A percentile compares a stretch with the other conserved stretches of the same genome.
These are phyloP conservation scores for Philypnodon macrostomus DNA, from an alignment of 2,797 vertebrate genomes.

Conservation along the genomic window DNA sequence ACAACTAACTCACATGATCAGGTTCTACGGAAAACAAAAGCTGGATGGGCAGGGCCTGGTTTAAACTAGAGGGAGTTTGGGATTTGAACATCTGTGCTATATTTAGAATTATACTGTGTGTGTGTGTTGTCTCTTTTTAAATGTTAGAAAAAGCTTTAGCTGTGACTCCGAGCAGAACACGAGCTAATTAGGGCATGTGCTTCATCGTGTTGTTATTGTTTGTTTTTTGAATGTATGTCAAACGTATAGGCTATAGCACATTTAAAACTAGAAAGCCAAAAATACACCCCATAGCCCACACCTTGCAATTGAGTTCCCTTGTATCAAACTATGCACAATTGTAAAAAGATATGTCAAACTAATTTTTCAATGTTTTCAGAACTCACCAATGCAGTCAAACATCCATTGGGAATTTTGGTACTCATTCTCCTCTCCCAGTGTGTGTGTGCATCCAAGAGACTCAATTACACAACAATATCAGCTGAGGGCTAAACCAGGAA, in stretches of 20 bases:
- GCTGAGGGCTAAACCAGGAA: slow-evolving; percentile 61
- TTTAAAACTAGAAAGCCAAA: no score
- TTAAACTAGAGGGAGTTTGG: slow-evolving; percentile 33
- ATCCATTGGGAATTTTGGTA: slow-evolving; percentile 26
- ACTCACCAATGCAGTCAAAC: slow-evolving; percentile 16
- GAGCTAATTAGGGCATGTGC: slow-evolving; percentile 32
- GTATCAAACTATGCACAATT: no score
- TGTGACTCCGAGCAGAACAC: slow-evolving; percentile 9
- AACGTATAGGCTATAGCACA: no score
- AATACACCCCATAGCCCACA: no score
- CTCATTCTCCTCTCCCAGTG: slow-evolving; percentile 49
- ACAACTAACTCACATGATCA: slow-evolving; percentile 27
- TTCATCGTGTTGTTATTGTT: neutral
- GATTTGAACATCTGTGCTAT: slow-evolving; percentile 57
- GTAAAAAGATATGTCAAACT: no score
- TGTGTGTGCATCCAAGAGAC: slow-evolving; percentile 52
- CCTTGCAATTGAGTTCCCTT: no score
- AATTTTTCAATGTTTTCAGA: slow-evolving; percentile 25
- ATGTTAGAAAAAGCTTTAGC: slow-evolving; percentile 22
- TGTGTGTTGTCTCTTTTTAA: slow-evolving; percentile 19
- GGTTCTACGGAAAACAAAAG: slow-evolving; percentile 44
- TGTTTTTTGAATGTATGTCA: no score
- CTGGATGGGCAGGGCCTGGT: slow-evolving; percentile 17
- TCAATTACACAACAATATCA: slow-evolving; percentile 65
- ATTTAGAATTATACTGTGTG: slow-evolving; percentile 53